phyloP scores from a whole-genome alignment of 1,140 invertebrate species.

The Bombus pascuorum region DNA sequence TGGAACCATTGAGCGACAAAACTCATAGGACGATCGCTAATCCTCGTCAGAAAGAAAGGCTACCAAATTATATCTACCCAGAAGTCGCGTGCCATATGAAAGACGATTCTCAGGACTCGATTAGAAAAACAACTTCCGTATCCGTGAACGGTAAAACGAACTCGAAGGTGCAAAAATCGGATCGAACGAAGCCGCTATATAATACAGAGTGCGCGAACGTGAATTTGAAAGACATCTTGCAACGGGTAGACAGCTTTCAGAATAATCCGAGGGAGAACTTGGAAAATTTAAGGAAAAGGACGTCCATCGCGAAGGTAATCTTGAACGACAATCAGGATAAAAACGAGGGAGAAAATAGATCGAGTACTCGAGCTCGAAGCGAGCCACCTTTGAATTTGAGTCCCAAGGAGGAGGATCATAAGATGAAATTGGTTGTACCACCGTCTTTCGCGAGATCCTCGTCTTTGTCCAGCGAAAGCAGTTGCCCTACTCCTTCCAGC shows the following conservation, averaged over 20 bases:
- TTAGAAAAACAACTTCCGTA: slow-evolving; percentile 20
- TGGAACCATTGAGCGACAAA: slow-evolving; percentile 22
- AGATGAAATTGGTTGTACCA: slow-evolving; percentile 62
- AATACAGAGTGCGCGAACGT: slow-evolving; percentile 52
- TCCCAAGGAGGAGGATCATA: slow-evolving; percentile 55
- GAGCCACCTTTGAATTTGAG: slow-evolving; percentile 45
- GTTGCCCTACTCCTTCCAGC: slow-evolving; percentile 72
- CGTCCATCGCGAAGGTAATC: slow-evolving; percentile 77
- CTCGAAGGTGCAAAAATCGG: slow-evolving; percentile 23
- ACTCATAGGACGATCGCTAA: not conserved
- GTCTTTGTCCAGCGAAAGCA: slow-evolving; percentile 75
- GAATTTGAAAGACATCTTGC: slow-evolving; percentile 75
- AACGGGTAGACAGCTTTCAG: slow-evolving; percentile 70
- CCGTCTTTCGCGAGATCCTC: slow-evolving; percentile 73
- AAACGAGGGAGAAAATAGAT: slow-evolving; percentile 61
- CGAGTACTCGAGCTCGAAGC: slow-evolving; percentile 49
- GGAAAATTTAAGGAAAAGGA: slow-evolving; percentile 77
- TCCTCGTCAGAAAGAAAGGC: slow-evolving; percentile 65
- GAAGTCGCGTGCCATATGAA: slow-evolving; percentile 44
- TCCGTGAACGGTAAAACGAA: slow-evolving; percentile 34
- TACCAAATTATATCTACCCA: slow-evolving; percentile 70
- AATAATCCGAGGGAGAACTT: slow-evolving; percentile 74
- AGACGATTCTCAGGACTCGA: slow-evolving; percentile 13
- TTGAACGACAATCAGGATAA: slow-evolving; percentile 72
- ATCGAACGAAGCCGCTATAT: slow-evolving; percentile 12